Conservation (phyloP, 2,113 vertebrate species). For the Psephotus haematonotus region DNA sequence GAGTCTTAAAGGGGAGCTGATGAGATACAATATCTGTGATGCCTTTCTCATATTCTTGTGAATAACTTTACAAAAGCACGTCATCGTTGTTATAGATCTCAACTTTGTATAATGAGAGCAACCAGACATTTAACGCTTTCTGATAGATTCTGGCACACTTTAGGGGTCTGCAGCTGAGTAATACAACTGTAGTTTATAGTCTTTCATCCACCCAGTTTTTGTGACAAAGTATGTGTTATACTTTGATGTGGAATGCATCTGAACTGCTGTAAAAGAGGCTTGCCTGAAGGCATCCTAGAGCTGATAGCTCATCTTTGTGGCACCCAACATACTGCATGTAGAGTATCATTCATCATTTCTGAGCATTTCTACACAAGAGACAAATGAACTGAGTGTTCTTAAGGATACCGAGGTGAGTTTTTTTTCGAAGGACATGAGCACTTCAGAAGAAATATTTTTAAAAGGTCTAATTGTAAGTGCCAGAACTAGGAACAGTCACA, state of each 20-base stretch:
- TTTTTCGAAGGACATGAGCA: neutral
- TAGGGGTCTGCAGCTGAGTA: neutral
- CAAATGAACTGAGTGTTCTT: neutral
- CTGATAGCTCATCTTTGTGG: neutral
- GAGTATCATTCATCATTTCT: neutral
- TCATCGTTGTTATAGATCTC: neutral
- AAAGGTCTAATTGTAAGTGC: neutral
- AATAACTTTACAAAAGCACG: neutral
- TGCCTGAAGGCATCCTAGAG: neutral
- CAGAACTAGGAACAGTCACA: neutral
- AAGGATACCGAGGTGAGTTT: neutral
- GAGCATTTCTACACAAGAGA: neutral
- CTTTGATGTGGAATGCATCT: neutral
- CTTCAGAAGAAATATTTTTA: neutral
- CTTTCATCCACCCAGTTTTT: neutral
- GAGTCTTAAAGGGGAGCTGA: neutral
- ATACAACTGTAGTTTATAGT: neutral
- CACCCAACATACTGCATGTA: neutral
- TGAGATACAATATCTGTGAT: neutral
- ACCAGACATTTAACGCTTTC: neutral
- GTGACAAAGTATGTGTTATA: neutral
- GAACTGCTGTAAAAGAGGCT: neutral
- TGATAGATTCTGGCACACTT: neutral
- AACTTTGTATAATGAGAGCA: neutral
- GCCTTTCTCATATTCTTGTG: neutral